Evolutionary conservation across 2,113 vertebrate genomes (phyloP).

Genomic region (Cyprinodon tularosa): DNA sequence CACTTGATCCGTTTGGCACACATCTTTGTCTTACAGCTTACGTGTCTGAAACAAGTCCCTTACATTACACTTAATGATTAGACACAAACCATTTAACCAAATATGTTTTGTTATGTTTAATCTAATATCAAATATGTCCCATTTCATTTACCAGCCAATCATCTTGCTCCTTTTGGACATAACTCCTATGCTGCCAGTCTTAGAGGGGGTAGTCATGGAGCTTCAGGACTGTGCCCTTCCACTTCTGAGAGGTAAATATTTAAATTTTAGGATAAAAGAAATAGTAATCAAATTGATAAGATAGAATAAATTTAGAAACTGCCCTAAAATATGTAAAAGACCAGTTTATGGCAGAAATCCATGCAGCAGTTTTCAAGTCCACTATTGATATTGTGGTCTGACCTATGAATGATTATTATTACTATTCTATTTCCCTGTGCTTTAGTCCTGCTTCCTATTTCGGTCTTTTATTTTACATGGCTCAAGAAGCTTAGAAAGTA

Average conservation of each 20-base stretch:
- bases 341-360: neutral
- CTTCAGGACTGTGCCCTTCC: slow-evolving; percentile 95
- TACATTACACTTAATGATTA: neutral
- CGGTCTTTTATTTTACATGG: no score
- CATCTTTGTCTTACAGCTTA: slow-evolving; percentile 8
- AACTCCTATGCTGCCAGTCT: slow-evolving; percentile 90
- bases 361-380: no score
- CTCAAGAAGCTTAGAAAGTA: no score
- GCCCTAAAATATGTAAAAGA: neutral
- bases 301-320: neutral
- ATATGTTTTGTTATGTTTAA: slow-evolving; percentile 4
- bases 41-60: neutral
- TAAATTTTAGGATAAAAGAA: neutral
- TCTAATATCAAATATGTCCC: slow-evolving; percentile 63
- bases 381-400: neutral
- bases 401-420: no score
- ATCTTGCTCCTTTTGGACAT: slow-evolving; percentile 92
- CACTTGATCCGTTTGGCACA: slow-evolving; percentile 49
- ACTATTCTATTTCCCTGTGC: no score
- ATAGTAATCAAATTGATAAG: neutral
- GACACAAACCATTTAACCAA: neutral
- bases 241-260: slow-evolving; percentile 86
- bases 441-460: no score
- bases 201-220: slow-evolving; percentile 97
- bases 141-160: slow-evolving; percentile 81